phyloP scores from a whole-genome alignment of 2,113 vertebrate species.

The Hystrix brachyura region DNA sequence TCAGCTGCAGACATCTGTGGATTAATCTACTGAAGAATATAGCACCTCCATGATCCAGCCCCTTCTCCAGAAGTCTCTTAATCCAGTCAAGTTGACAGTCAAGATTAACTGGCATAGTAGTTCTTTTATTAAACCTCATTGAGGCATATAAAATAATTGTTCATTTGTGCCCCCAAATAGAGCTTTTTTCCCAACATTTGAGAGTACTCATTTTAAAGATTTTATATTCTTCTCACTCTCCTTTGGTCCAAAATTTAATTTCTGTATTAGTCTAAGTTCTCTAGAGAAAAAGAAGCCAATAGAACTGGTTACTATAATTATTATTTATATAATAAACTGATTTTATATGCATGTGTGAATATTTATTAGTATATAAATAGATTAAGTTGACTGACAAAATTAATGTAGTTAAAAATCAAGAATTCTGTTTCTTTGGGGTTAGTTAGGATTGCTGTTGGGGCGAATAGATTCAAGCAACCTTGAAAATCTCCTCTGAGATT shows the following conservation, averaged over 20 bases:
- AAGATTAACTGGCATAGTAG: neutral
- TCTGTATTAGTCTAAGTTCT: neutral
- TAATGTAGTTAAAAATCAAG: neutral
- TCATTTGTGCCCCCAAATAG: neutral
- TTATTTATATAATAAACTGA: neutral
- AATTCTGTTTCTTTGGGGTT: neutral
- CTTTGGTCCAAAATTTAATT: conserved; percentile 3
- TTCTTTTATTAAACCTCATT: conserved; percentile 23
- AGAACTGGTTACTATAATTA: neutral
- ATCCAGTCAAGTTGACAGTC: neutral
- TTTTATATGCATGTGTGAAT: neutral
- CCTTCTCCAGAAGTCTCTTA: neutral
- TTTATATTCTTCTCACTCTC: neutral
- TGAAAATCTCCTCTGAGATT: neutral
- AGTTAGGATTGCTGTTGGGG: neutral
- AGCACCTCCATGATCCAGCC: neutral
- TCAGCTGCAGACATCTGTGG: neutral
- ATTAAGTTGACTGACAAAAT: neutral
- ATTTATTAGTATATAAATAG: neutral
- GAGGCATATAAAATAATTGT: neutral
- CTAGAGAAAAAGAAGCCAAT: neutral
- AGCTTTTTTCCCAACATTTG: neutral
- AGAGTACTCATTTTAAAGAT: neutral
- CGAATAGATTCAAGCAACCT: neutral
- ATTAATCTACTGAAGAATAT: too few relatives aligned